Conservation (phyloP, 2,797 vertebrate genomes). For the Coregonus ussuriensis region DNA sequence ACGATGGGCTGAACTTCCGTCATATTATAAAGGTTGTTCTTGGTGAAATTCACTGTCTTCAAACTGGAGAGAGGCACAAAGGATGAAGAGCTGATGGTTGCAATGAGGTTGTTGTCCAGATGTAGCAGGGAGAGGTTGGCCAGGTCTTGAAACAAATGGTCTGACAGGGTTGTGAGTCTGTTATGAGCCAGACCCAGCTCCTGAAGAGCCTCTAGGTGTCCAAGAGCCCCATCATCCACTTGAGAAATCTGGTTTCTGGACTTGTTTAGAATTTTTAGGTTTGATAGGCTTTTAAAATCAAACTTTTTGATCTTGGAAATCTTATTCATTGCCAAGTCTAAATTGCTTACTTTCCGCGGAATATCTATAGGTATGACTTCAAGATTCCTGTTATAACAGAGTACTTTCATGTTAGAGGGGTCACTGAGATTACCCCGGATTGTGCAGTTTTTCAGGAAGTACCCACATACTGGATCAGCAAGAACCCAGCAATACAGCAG, state of each 20-base stretch:
- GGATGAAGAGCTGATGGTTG: no score
- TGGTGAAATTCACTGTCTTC: no score
- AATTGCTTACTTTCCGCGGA: constrained; percentile 46
- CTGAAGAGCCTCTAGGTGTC: not conserved
- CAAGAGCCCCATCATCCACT: constrained; percentile 56
- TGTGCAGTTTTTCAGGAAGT: constrained; percentile 56
- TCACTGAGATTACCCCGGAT: not conserved
- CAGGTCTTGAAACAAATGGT: no score
- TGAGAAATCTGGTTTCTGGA: constrained; percentile 41
- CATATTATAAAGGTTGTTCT: no score
- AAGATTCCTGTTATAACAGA: constrained; percentile 48
- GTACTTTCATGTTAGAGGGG: constrained; percentile 29
- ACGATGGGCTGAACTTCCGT: no score
- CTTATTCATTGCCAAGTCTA: constrained; percentile 64
- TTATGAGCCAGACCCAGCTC: no score
- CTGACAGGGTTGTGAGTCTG: no score
- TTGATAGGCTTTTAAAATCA: constrained; percentile 52
- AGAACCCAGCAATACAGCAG: constrained; percentile 28
- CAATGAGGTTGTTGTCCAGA: no score
- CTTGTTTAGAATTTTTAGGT: constrained; percentile 56
- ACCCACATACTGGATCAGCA: constrained; percentile 39
- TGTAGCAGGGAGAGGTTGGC: no score
- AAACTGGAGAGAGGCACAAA: no score
- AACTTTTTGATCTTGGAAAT: constrained; percentile 51
- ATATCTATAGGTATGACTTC: constrained; percentile 57